Evolutionary conservation across 2,888 invertebrate genomes (phyloP).

Genomic region (Eueremaeus valkanovi): DNA sequence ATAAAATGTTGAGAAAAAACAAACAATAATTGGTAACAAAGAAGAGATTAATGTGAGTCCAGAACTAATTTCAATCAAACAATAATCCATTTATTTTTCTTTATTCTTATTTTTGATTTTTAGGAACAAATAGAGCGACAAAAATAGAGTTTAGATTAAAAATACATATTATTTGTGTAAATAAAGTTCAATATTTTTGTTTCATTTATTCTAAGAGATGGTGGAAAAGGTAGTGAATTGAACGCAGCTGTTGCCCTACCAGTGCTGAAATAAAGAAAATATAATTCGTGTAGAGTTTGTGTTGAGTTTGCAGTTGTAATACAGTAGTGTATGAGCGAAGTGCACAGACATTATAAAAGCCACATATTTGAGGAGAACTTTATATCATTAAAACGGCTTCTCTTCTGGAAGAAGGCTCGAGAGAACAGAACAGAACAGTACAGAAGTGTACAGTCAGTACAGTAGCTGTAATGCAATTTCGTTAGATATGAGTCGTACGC

Average conservation of each 20-base stretch:
- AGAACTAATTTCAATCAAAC: too few relatives aligned
- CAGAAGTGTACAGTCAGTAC: too few relatives aligned
- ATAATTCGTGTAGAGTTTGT: not conserved
- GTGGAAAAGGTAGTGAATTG: conserved; percentile 21
- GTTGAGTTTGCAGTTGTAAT: too few relatives aligned
- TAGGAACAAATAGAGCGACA: too few relatives aligned
- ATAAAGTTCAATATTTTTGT: not conserved
- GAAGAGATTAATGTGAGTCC: too few relatives aligned
- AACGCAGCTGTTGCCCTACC: conserved; percentile 14
- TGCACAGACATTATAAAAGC: conserved; percentile 4
- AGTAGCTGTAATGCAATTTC: too few relatives aligned
- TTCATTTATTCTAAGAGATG: not conserved
- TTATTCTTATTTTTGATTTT: too few relatives aligned
- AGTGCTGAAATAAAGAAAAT: not conserved
- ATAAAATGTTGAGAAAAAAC: too few relatives aligned
- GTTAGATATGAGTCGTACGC: too few relatives aligned
- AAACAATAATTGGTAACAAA: too few relatives aligned
- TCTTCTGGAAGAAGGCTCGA: not conserved
- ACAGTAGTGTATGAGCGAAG: not conserved
- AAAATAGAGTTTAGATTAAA: not conserved
- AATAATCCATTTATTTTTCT: too few relatives aligned
- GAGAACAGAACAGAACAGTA: not conserved
- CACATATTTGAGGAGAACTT: not conserved
- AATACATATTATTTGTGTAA: not conserved
- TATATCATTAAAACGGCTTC: not conserved